A percentile compares a stretch with the other conserved stretches of the same genome.
Conservation (phyloP, 2,113 vertebrate species). For the Tragelaphus buxtoni region DNA sequence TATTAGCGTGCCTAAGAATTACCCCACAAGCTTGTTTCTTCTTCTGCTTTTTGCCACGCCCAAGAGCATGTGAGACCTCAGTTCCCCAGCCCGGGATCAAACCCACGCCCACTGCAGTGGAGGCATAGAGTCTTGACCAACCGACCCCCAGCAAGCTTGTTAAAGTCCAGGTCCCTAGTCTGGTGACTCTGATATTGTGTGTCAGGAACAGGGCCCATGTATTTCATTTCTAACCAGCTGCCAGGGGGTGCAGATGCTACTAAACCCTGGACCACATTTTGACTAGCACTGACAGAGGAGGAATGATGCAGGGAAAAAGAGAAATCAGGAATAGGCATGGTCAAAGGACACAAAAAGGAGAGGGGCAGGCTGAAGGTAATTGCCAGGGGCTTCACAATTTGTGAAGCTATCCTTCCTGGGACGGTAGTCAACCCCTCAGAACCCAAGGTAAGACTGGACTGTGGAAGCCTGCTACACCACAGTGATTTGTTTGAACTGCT, state of each 20-base stretch:
- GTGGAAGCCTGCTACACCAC: fast-evolving
- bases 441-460: not conserved
- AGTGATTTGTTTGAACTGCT: not conserved
- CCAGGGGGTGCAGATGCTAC: not conserved
- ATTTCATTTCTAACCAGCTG: not conserved
- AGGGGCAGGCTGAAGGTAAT: not conserved
- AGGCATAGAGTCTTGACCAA: not conserved
- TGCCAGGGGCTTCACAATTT: not conserved
- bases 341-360: not conserved
- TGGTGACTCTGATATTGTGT: not conserved
- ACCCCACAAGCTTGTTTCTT: not conserved
- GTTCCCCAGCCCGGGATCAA: not conserved
- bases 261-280: not conserved
- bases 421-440: not conserved
- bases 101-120: not conserved
- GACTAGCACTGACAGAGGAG: not conserved
- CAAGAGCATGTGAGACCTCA: not conserved
- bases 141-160: not conserved
- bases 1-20: not conserved
- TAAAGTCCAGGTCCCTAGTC: no score
- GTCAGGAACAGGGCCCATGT: not conserved
- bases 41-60: not conserved
- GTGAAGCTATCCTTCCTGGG: not conserved
- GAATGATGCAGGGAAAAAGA: not conserved
- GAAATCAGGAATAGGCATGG: no score